Percentiles rank a stretch among this genome's conserved stretches.
These are phyloP conservation scores for Micronisus gabar DNA, from an alignment of 2,113 vertebrate species.

Conservation along the genomic window DNA sequence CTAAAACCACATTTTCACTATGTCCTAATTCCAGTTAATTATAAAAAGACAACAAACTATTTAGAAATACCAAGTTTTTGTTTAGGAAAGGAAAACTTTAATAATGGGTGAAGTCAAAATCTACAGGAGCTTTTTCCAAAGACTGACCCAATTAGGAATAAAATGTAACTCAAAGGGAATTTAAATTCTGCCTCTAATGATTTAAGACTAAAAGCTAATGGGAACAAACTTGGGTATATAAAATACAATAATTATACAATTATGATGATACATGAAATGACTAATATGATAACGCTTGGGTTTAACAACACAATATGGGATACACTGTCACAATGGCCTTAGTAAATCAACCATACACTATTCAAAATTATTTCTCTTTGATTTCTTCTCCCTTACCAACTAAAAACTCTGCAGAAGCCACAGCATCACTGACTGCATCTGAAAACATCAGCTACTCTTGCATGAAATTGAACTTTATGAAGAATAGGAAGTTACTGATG, in stretches of 20 bases:
- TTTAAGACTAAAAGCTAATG: neutral
- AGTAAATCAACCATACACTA: neutral
- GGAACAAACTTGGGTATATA: neutral
- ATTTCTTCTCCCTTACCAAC: neutral
- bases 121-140: neutral
- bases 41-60: neutral
- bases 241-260: neutral
- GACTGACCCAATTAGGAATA: neutral
- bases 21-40: neutral
- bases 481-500: constrained; percentile 50
- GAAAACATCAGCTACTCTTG: constrained; percentile 63
- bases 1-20: neutral
- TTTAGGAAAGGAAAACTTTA: neutral
- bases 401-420: neutral
- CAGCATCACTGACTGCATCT: constrained; percentile 25
- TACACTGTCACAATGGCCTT: neutral
- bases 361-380: constrained; percentile 25
- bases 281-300: neutral
- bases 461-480: constrained; percentile 61
- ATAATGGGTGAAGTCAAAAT: neutral
- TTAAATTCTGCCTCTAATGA: neutral
- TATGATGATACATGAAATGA: neutral
- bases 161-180: neutral
- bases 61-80: neutral
- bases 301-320: neutral